These are phyloP conservation scores for Sinella curviseta DNA, from an alignment of 1,140 invertebrate species.

Conservation along the genomic window DNA sequence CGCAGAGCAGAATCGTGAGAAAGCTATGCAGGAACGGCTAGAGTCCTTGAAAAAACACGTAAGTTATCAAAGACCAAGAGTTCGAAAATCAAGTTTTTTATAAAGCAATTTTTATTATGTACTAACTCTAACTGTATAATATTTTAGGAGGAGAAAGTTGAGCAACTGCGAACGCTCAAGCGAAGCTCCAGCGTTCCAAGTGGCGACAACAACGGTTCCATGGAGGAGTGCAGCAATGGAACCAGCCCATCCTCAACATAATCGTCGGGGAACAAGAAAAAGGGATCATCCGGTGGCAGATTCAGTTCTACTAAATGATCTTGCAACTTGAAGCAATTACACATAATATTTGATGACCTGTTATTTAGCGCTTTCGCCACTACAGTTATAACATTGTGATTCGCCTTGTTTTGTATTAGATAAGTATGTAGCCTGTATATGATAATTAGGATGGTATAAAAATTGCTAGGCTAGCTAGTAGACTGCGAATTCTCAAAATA, in stretches of 20 bases:
- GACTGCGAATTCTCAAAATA: no score
- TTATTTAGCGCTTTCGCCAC: slow-evolving; percentile 12
- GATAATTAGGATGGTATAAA: no score
- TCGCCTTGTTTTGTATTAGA: neutral
- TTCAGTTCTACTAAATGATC: no score
- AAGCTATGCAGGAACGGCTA: slow-evolving; percentile 76
- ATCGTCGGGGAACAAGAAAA: neutral
- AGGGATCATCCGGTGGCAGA: no score
- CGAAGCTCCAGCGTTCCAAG: slow-evolving; percentile 34
- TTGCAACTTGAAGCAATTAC: no score
- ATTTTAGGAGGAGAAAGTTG: slow-evolving; percentile 46
- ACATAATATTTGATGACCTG: no score
- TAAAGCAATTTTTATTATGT: slow-evolving; percentile 26
- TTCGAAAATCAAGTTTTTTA: neutral
- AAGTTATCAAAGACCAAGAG: no score
- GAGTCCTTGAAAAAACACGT: slow-evolving; percentile 78
- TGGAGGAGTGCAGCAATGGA: neutral
- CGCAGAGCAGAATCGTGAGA: slow-evolving; percentile 74
- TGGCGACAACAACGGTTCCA: slow-evolving; percentile 29
- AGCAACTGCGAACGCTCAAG: slow-evolving; percentile 45
- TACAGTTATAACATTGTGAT: neutral
- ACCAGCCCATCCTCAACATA: neutral
- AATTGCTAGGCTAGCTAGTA: no score
- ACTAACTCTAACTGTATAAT: slow-evolving; percentile 36
- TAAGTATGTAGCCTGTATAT: no score